A percentile compares a stretch with the other conserved stretches of the same genome.
phyloP scores from a whole-genome alignment of 2,797 vertebrate species.

The Linurgus olivaceus region DNA sequence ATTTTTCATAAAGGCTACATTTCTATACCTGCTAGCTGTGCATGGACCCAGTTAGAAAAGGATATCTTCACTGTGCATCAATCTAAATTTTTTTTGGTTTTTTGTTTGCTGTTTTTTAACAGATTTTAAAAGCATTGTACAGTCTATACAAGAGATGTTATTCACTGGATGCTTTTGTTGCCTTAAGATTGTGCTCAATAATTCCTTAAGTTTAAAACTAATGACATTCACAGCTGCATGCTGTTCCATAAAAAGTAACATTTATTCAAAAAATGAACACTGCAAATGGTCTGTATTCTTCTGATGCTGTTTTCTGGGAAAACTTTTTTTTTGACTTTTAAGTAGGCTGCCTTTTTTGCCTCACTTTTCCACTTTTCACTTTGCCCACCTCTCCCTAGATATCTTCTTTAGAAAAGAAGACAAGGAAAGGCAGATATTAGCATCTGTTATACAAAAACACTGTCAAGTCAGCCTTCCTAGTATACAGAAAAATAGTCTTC shows the following conservation, averaged over 20 bases:
- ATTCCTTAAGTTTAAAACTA: not conserved
- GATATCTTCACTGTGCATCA: not conserved
- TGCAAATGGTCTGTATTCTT: not conserved
- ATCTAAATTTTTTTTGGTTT: not conserved
- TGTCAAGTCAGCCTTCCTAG: not conserved
- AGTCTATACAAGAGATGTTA: not conserved
- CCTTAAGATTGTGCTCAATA: not conserved
- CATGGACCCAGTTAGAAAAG: not conserved
- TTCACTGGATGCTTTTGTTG: not conserved
- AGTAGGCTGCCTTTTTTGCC: not conserved
- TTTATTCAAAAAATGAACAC: not conserved
- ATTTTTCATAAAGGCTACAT: not conserved
- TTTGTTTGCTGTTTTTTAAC: not conserved
- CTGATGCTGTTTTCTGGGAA: not conserved
- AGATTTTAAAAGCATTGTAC: not conserved
- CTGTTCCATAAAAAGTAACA: not conserved
- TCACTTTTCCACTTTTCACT: not conserved
- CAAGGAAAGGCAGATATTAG: not conserved
- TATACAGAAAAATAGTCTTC: not conserved
- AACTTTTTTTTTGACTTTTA: not conserved
- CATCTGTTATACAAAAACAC: not conserved
- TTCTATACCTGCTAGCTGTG: not conserved
- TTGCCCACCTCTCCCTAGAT: not conserved
- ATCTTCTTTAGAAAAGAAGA: not conserved
- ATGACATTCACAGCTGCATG: not conserved